phyloP scores from a whole-genome alignment of 2,888 invertebrate species.

The Leucoma salicis region DNA sequence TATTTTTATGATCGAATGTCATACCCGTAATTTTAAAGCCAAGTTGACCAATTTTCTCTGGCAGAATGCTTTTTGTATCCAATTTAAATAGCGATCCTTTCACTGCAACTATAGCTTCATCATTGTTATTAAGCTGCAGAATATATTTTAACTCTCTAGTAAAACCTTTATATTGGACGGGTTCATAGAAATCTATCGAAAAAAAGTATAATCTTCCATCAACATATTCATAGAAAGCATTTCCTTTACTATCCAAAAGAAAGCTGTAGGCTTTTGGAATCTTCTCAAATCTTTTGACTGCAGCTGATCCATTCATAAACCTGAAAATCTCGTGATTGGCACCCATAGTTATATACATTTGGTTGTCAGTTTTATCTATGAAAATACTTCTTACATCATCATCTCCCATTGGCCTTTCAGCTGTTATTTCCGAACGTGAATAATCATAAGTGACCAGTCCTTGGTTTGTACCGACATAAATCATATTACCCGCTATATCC shows the following conservation, averaged over 20 bases:
- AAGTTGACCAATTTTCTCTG: conserved; percentile 62
- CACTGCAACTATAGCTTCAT: conserved; percentile 67
- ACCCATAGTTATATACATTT: conserved; percentile 71
- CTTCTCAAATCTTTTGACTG: conserved; percentile 65
- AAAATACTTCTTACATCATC: conserved; percentile 70
- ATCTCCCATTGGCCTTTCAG: conserved; percentile 69
- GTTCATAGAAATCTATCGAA: conserved; percentile 62
- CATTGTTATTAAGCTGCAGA: conserved; percentile 58
- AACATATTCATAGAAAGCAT: conserved; percentile 67
- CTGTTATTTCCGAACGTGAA: conserved; percentile 57
- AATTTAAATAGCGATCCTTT: conserved; percentile 65
- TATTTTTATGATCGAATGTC: conserved; percentile 64
- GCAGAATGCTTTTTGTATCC: conserved; percentile 58
- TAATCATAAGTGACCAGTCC: conserved; percentile 66
- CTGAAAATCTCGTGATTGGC: conserved; percentile 62
- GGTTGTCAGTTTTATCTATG: conserved; percentile 62
- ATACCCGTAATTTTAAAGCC: conserved; percentile 72
- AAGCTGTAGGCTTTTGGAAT: conserved; percentile 71
- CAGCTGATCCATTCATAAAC: conserved; percentile 68
- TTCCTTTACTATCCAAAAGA: conserved; percentile 61
- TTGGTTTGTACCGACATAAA: conserved; percentile 73
- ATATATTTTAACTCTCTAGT: conserved; percentile 70
- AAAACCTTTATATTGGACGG: conserved; percentile 72
- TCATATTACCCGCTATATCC: conserved; percentile 49
- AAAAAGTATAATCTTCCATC: conserved; percentile 72